Evolutionary conservation across 2,888 invertebrate species (phyloP), one percentile per base, ranked within the genome.

Genomic region (Drosophila conformis): DNA sequence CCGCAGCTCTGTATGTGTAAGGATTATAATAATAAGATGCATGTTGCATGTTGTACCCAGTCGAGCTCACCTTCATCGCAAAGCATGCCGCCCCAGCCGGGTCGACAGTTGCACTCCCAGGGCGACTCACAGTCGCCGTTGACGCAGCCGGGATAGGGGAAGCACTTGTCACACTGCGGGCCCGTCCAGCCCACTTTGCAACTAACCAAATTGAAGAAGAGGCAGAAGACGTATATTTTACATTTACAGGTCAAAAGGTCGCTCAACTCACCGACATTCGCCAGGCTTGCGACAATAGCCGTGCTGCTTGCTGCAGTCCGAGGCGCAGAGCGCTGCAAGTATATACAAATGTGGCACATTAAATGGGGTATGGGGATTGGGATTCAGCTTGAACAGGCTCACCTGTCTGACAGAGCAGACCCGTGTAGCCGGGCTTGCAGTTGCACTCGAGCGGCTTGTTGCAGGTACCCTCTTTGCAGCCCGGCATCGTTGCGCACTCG

Each of bases 161-260:
- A 97, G 91, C 97, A 97, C 90, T 95, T 95, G 71, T 96, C 91
- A 89, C 97, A 97, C 83, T 95, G 95, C 56, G 95, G 94, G 0
- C 98, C 98, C 82, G 96, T 96, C 97, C 97, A 98, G 46, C 98
- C 98, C 3, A 97, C 96, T 91, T 96, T 96, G 93, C 98, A 98
- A 67, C 95, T 93, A 10, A 29, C 15, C 11, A 27, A 33, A 33
- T 25, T 13, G 18, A 48, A 42, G 10, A 38, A 18, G 29, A 18
- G 38, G 15, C 18, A 36, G 58, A 25, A 36, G 25, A 13, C 13
- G 35, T 49, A 35, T 25, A 8, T 18, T 51, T 60, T 54, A 35
- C 13, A 21, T 15, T 13, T 38, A 29, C 21, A 1, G 62, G 40
- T 59, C 42, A 33, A 56, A 18, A 46, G 33, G 51, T 13, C 49